Percentiles rank a stretch among this genome's conserved stretches.
Evolutionary conservation across 2,113 vertebrate species (phyloP).

Genomic region (Calyptomena viridis): DNA sequence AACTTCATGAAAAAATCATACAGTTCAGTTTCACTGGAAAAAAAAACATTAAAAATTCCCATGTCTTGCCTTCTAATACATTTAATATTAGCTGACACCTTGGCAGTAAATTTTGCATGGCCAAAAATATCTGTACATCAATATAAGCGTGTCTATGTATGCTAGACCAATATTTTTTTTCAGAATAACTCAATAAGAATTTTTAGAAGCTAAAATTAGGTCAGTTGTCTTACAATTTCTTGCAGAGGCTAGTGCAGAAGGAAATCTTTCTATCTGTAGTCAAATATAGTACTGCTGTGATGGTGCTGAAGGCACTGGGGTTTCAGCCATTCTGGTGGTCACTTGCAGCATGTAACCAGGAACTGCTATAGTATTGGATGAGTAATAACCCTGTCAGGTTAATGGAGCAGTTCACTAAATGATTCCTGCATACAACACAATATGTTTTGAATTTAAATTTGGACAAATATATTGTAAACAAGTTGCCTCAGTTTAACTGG

Average conservation of each 20-base stretch:
- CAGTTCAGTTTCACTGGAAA: background rate
- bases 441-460: background rate
- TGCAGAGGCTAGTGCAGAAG: background rate
- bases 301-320: background rate
- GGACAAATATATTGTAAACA: constrained; percentile 41
- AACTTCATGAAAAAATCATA: background rate
- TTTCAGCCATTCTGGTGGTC: background rate
- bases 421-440: background rate
- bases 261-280: background rate
- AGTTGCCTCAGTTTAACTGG: background rate
- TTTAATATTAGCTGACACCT: background rate
- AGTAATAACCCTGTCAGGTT: background rate
- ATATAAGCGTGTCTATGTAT: background rate
- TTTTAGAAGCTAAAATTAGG: constrained; percentile 27
- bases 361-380: background rate
- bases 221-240: background rate
- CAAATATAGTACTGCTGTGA: background rate
- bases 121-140: background rate
- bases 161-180: background rate
- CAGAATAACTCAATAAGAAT: background rate
- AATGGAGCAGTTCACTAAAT: background rate
- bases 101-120: background rate
- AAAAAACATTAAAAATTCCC: background rate
- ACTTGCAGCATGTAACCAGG: background rate
- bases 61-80: background rate